Base-by-base conservation (phyloP, 2,888 invertebrate species). In the Lymantria monacha region DNA sequence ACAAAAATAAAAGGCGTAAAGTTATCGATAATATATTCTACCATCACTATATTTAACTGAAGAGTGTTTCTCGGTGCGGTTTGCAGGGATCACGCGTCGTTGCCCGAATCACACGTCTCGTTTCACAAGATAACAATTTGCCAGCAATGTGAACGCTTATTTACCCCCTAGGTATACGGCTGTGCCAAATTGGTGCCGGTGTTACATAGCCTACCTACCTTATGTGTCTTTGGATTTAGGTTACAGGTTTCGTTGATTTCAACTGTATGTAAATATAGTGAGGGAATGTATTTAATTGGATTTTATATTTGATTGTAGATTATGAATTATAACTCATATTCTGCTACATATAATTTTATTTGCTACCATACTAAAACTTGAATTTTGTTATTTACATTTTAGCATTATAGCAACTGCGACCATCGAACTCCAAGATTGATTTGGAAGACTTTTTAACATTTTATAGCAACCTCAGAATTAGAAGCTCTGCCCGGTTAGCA, bases 41-140 rank as follows among this genome's bases (percentile, higher is more conserved):
- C 59, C 89, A 77, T 75, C 87, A 73, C 90, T 87, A 78, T 50
- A 51, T 42, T 53, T 55, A 69, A 64, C 77, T 89, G 88, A 87
- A 90, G 89, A 90, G 91, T 82, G 75, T 76, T 75, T 76, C 76
- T 49, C 73, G 74, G 79, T 74, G 80, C 78, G 74, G 78, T 73
- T 67, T 70, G 82, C 81, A 78, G 81, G 69, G 74, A 80, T 68
- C 85, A 88, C 91, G 90, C 91, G 83, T 87, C 90, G 89, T 83
- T 90, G 87, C 79, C 66, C 86, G 84, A 83, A 91, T 91, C 91
- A 91, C 77, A 90, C 91, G 90, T 79, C 81, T 89, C 90, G 91
- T 88, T 91, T 87, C 91, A 87, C 91, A 89, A 91, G 91, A 91
- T 90, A 91, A 91, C 91, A 90, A 91, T 91, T 91, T 91, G 90